Conservation (phyloP, 1,140 invertebrate genomes). For the Carposina sasakii region DNA sequence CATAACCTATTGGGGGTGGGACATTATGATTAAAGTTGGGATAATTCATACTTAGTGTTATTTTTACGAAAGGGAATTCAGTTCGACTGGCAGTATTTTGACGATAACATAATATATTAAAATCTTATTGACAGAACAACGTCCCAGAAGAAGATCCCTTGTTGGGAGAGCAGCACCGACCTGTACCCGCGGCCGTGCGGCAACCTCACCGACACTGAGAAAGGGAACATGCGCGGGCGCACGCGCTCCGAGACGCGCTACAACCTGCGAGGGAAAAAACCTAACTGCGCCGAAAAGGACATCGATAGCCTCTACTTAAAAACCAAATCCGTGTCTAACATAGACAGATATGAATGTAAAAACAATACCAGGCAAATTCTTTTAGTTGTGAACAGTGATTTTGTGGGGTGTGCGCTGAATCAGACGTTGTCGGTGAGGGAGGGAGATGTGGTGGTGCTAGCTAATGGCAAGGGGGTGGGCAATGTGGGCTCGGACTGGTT, state of each 20-base stretch:
- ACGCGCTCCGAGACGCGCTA: slow-evolving; percentile 74
- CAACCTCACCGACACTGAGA: slow-evolving; percentile 83
- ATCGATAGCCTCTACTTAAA: slow-evolving; percentile 81
- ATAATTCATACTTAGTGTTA: too few species aligned
- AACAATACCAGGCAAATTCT: slow-evolving; percentile 73
- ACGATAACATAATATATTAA: background rate
- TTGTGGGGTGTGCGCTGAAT: slow-evolving; percentile 69
- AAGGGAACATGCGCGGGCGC: slow-evolving; percentile 73
- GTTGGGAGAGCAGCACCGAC: slow-evolving; percentile 86
- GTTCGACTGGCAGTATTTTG: slow-evolving; percentile 38
- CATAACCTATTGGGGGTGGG: too few species aligned
- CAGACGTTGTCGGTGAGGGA: slow-evolving; percentile 78
- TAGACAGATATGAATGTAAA: slow-evolving; percentile 58
- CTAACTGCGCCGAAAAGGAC: slow-evolving; percentile 75
- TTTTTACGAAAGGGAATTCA: too few species aligned
- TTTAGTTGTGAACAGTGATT: slow-evolving; percentile 79
- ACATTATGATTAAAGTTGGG: too few species aligned
- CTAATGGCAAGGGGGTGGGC: slow-evolving; percentile 67
- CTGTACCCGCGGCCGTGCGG: slow-evolving; percentile 82
- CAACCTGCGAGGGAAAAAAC: slow-evolving; percentile 57
- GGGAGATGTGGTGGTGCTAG: slow-evolving; percentile 82
- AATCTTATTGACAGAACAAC: slow-evolving; percentile 42
- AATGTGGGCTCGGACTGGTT: slow-evolving; percentile 78
- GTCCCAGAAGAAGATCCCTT: slow-evolving; percentile 73
- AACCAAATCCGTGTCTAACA: slow-evolving; percentile 68